These are phyloP conservation scores for Paraplagusia blochii DNA, from an alignment of 2,113 vertebrate genomes.

Conservation along the genomic window DNA sequence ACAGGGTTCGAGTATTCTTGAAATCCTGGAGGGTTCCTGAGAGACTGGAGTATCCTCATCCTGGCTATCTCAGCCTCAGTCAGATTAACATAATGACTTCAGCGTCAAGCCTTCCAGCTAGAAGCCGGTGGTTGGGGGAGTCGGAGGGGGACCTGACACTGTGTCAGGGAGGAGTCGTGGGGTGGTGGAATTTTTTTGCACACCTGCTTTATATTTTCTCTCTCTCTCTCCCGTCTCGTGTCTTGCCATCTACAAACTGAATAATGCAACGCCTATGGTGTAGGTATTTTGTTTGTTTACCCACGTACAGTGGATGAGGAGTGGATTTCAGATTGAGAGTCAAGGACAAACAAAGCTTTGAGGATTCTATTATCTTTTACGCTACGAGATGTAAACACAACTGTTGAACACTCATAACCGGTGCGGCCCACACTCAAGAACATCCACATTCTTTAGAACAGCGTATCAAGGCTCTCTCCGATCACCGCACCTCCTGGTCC, in stretches of 20 bases:
- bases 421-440: slow-evolving; percentile 14
- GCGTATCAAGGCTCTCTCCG: slow-evolving; percentile 17
- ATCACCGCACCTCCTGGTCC: too few relatives aligned
- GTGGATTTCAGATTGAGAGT: slow-evolving; percentile 27
- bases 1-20: slow-evolving; percentile 58
- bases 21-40: slow-evolving; percentile 45
- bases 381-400: slow-evolving; percentile 16
- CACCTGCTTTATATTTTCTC: slow-evolving; percentile 16
- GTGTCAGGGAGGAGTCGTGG: too few relatives aligned
- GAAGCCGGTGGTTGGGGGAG: slow-evolving; percentile 38
- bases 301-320: neutral
- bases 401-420: slow-evolving; percentile 7
- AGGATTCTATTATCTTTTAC: slow-evolving; percentile 27
- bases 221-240: slow-evolving; percentile 19
- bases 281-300: slow-evolving; percentile 37
- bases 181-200: slow-evolving; percentile 51
- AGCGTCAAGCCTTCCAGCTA: slow-evolving; percentile 48
- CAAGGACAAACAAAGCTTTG: neutral
- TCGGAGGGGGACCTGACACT: slow-evolving; percentile 27
- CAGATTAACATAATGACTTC: slow-evolving; percentile 58
- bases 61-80: slow-evolving; percentile 46
- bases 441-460: neutral
- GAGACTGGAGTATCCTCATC: slow-evolving; percentile 53
- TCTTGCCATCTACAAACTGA: slow-evolving; percentile 30
- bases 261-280: slow-evolving; percentile 29